Base-by-base conservation (phyloP, 1,140 invertebrate species). In the Aphis craccivora region DNA sequence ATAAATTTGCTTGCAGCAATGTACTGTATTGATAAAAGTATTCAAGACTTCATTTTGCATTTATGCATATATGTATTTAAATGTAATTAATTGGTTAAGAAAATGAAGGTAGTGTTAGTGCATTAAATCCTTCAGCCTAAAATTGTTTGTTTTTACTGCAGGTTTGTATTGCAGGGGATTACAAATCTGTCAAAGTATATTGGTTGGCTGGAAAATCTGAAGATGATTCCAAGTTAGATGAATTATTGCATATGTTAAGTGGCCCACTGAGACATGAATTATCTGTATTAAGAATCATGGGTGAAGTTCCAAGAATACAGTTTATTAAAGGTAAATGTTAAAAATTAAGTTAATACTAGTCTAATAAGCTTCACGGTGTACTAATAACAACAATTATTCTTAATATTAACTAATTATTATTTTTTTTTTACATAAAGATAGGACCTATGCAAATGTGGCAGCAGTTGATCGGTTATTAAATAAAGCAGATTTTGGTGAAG, bases 281-380 rank as follows among this genome's bases (percentile, higher is more conserved):
- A 22, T 96, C 96, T 2, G 96, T 96, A 94, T 95, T 97, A 0
- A 95, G 96, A 76, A 94, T 98, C 2, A 97, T 98, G 95, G 97
- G 97, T 9, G 95, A 96, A 83, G 96, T 98, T 30, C 97, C 97
- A 20, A 96, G 96, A 90, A 96, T 98, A 90, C 94, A 95, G 30
- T 98, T 98, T 96, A 96, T 97, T 11, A 96, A 96, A 96, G 96
- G 96, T 96, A 94, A 94, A 48, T 81, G 93, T 93, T 94, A 53
- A 53, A 89, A 37, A 84, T 9, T 4, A 30, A 40, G 8, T 43
- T 84, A 84, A 18, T 43, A 25, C 37, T 76, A 84, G 2, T 83
- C 35, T 83, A 37, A 1, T 37, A 37, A n/a, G 76, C 0, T 81
- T 20, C 37, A 48, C 23, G 76, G 43, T 90, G 45, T 30, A 86